Percentiles rank a stretch among this genome's conserved stretches.
Conservation (phyloP, 1,140 invertebrate genomes). For the Anadara kagoshimensis region DNA sequence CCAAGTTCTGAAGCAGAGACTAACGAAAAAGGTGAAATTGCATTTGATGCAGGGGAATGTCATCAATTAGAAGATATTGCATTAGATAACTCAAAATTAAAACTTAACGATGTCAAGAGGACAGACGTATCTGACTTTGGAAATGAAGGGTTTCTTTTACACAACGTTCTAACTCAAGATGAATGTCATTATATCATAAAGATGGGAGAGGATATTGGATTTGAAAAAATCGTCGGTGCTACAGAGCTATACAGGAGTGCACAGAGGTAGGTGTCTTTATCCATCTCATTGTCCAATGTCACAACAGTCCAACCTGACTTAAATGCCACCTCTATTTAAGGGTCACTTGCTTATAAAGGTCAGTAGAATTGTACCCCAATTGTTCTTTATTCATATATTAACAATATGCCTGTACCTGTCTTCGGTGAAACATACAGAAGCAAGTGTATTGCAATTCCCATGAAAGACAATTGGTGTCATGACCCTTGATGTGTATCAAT, state of each 20-base stretch:
- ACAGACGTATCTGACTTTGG: slow-evolving; percentile 59
- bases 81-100: not conserved
- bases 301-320: not conserved
- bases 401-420: no score
- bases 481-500: no score
- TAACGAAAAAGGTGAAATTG: slow-evolving; percentile 43
- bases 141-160: slow-evolving; percentile 60
- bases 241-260: slow-evolving; percentile 54
- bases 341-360: no score
- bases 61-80: not conserved
- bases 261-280: slow-evolving; percentile 45
- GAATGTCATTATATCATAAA: slow-evolving; percentile 55
- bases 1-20: slow-evolving; percentile 46
- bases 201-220: slow-evolving; percentile 55
- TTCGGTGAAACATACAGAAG: no score
- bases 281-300: not conserved
- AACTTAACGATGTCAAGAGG: slow-evolving; percentile 15
- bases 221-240: slow-evolving; percentile 46
- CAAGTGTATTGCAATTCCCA: no score
- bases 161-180: slow-evolving; percentile 44
- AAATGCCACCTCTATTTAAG: no score
- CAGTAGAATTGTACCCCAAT: no score
- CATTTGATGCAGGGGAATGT: slow-evolving; percentile 27
- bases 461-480: no score
- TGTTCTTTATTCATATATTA: no score